Evolutionary conservation across 2,113 vertebrate species (phyloP).

Genomic region (Notiomystis cincta): DNA sequence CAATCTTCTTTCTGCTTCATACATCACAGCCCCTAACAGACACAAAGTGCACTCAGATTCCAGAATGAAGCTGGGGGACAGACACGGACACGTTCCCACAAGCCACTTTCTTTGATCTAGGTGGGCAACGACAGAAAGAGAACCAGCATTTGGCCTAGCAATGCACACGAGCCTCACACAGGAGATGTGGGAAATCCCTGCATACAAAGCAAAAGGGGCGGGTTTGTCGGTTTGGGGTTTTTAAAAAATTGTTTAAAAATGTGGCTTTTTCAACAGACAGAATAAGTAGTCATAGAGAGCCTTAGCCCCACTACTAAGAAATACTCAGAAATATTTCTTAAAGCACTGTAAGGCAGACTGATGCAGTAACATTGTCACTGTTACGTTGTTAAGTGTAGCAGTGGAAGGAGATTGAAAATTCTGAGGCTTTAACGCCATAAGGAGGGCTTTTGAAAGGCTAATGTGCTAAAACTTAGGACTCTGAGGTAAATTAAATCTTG

Average conservation of each 20-base stretch:
- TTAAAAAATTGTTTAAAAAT: not conserved
- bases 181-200: not conserved
- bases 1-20: constrained; percentile 70
- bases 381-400: not conserved
- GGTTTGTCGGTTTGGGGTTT: not conserved
- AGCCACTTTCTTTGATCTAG: not conserved
- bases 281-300: not conserved
- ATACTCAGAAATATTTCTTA: not conserved
- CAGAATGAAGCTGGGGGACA: constrained; percentile 12
- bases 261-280: not conserved
- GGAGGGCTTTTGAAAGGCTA: not conserved
- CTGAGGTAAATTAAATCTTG: not conserved
- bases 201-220: not conserved
- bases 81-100: not conserved
- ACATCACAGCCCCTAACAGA: constrained; percentile 58
- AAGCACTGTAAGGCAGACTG: not conserved
- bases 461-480: not conserved
- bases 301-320: not conserved
- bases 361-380: not conserved
- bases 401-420: not conserved
- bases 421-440: not conserved
- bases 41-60: constrained; percentile 24
- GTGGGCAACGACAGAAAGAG: constrained; percentile 11
- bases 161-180: not conserved
- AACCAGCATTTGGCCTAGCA: not conserved